These are phyloP conservation scores for Embidobia sp. DNA, from an alignment of 2,888 invertebrate species.

Conservation along the genomic window DNA sequence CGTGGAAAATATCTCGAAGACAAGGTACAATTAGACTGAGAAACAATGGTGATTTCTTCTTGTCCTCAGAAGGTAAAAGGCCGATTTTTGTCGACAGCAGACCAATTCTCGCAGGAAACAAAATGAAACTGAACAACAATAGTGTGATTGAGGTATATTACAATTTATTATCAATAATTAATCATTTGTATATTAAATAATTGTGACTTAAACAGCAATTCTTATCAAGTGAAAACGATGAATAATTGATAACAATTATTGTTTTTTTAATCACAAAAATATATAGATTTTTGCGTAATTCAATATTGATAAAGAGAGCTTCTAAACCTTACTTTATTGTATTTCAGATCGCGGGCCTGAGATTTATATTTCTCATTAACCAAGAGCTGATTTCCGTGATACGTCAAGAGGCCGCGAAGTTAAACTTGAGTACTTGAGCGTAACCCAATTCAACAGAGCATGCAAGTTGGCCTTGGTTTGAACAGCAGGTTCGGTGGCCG, in stretches of 20 bases:
- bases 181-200: too few relatives aligned
- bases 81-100: slow-evolving; percentile 97
- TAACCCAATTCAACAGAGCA: slow-evolving; percentile 37
- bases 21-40: slow-evolving; percentile 95
- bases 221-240: too few relatives aligned
- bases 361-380: slow-evolving; percentile 96
- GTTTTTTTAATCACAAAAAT: too few relatives aligned
- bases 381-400: slow-evolving; percentile 95
- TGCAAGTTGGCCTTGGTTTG: slow-evolving; percentile 21
- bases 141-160: slow-evolving; percentile 95
- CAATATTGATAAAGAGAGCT: too few relatives aligned
- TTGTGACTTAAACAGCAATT: too few relatives aligned
- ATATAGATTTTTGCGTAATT: too few relatives aligned
- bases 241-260: background rate
- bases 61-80: slow-evolving; percentile 96
- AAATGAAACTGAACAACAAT: slow-evolving; percentile 95
- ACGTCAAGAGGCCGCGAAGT: slow-evolving; percentile 92
- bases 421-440: slow-evolving; percentile 83
- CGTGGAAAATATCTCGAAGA: slow-evolving; percentile 95
- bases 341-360: slow-evolving; percentile 91
- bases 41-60: slow-evolving; percentile 96
- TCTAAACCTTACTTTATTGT: slow-evolving; percentile 11
- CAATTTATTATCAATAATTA: too few relatives aligned
- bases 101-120: slow-evolving; percentile 93
- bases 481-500: slow-evolving; percentile 23